phyloP scores from a whole-genome alignment of 2,797 vertebrate genomes.

The Falco rusticolus region DNA sequence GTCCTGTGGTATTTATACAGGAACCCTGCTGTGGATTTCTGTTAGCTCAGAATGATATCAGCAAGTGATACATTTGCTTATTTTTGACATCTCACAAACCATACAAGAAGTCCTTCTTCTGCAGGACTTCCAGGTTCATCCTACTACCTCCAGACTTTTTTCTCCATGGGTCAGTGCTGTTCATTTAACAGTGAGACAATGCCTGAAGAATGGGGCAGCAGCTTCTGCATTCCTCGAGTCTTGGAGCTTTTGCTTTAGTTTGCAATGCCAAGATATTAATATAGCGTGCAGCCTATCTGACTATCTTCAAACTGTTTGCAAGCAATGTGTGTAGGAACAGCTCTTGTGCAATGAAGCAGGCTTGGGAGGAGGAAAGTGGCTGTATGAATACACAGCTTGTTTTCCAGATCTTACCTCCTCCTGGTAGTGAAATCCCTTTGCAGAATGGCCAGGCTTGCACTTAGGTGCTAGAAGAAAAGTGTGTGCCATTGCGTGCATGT shows the following conservation, averaged over 20 bases:
- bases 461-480: neutral
- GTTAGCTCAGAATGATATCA: neutral
- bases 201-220: neutral
- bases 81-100: neutral
- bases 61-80: neutral
- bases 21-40: neutral
- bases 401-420: neutral
- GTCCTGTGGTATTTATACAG: neutral
- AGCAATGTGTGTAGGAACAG: neutral
- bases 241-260: neutral
- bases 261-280: neutral
- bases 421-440: neutral
- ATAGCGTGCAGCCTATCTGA: neutral
- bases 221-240: neutral
- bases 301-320: neutral
- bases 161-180: neutral
- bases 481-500: accelerated
- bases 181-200: neutral
- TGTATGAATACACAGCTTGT: neutral
- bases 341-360: neutral
- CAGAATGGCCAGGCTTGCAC: neutral
- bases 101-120: neutral
- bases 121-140: neutral
- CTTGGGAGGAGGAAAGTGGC: neutral
- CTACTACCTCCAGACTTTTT: neutral